Base-by-base conservation (phyloP, 1,140 invertebrate species). In the Triops cancriformis region DNA sequence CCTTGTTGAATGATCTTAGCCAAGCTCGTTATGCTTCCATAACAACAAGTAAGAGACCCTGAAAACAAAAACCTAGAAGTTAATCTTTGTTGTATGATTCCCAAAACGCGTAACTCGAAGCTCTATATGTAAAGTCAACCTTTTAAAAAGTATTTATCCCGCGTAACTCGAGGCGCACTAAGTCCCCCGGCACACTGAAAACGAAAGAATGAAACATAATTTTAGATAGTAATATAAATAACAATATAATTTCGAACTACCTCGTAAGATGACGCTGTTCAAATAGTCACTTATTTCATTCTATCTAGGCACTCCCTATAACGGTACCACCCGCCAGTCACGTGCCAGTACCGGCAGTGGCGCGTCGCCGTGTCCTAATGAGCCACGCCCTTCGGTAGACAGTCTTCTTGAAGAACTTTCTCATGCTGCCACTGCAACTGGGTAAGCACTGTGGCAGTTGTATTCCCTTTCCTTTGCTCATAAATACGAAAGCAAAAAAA, bases 1-100 rank as follows among this genome's bases (percentile, higher is more conserved):
- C 91, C 28, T 87, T 98, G 73, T 87, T 98, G 76, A 91, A 97
- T 83, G 95, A 97, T 85, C 87, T 98, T 79, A 97, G 95, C 86
- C 92, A 80, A 76, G 79, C 73, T 51, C 79, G 78, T 64, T 80
- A 81, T 11, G 75, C 79, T 77, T 78, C 80, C 11, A 41, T 75
- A 64, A 64, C 51, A n/a, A 64, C 51, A 18, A 64, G 51, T 64
- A 64, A 64, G 51, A 64, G 14, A 14, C 6, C 6, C 12, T 7
- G 2, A 7, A 37, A 37, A 37, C 2, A 37, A 37, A 37, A 37
- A 7, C 7, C 2, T 7, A 37, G 31, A 4, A 37, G 31, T 37
- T 37, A 7, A 37, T 37, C 31, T 7, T 37, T 37, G 2, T 37
- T 37, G 31, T 37, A n/a, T n/a, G n/a, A n/a, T 37, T 2, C 7